Evolutionary conservation across 1,140 invertebrate genomes (phyloP).

Genomic region (Elymnias hypermnestra): DNA sequence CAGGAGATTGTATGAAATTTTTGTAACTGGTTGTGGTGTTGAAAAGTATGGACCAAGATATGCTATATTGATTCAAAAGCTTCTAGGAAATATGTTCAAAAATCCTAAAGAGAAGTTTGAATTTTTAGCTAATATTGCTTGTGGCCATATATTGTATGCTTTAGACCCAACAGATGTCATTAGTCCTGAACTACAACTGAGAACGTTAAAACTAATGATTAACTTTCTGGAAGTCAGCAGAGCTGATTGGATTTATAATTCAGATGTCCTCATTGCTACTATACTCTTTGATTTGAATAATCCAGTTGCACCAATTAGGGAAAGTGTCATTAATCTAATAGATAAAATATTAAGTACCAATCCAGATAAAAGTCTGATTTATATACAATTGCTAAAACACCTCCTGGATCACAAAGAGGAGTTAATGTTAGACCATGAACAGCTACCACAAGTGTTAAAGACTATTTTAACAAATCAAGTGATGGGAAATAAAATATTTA

Average conservation of each 20-base stretch:
- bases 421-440: slow-evolving; percentile 79
- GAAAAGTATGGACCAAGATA: slow-evolving; percentile 48
- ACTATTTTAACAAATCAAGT: slow-evolving; percentile 44
- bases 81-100: slow-evolving; percentile 61
- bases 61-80: slow-evolving; percentile 45
- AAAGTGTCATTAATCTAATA: slow-evolving; percentile 57
- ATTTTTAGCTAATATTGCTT: slow-evolving; percentile 72
- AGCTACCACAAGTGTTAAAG: slow-evolving; percentile 68
- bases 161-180: slow-evolving; percentile 51
- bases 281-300: slow-evolving; percentile 68
- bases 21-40: slow-evolving; percentile 54
- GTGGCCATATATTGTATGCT: slow-evolving; percentile 58
- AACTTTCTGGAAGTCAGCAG: slow-evolving; percentile 46
- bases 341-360: slow-evolving; percentile 35
- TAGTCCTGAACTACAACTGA: slow-evolving; percentile 56
- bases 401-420: slow-evolving; percentile 70
- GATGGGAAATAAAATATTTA: slow-evolving; percentile 44
- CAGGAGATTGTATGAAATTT: slow-evolving; percentile 56
- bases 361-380: slow-evolving; percentile 39
- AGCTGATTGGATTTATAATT: slow-evolving; percentile 55
- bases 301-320: slow-evolving; percentile 54
- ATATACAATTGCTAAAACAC: slow-evolving; percentile 46
- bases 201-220: slow-evolving; percentile 50
- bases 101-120: slow-evolving; percentile 67
- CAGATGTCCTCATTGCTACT: slow-evolving; percentile 62